Conservation (phyloP, 2,888 invertebrate genomes). For the Phaonia tiefii region DNA sequence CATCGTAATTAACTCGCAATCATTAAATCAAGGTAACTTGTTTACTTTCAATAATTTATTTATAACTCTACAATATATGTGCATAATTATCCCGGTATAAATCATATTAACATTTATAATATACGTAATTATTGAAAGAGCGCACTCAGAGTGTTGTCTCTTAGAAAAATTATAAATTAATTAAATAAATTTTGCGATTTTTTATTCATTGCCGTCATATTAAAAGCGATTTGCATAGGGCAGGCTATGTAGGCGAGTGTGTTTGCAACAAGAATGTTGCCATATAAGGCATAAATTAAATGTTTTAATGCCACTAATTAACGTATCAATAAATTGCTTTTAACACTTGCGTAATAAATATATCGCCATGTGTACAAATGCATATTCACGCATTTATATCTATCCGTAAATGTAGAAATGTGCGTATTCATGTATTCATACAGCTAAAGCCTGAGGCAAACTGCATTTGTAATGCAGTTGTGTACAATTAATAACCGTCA, state of each 20-base stretch:
- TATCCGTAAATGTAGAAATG: no score
- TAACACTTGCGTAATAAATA: no score
- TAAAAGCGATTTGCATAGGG: background rate
- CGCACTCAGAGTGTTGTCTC: background rate
- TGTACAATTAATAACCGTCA: conserved; percentile 1
- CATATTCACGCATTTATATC: background rate
- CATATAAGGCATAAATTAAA: conserved; percentile 47
- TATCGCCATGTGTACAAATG: background rate
- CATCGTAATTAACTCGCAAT: no score
- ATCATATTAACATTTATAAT: conserved; percentile 37
- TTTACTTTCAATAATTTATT: conserved; percentile 10
- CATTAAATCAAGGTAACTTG: conserved; percentile 38
- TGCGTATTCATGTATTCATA: conserved; percentile 31
- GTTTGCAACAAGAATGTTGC: background rate
- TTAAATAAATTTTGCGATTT: background rate
- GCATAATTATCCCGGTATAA: conserved; percentile 2
- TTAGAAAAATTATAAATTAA: conserved; percentile 28
- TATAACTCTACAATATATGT: background rate
- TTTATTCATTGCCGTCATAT: background rate
- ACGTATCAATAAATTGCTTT: conserved; percentile 55
- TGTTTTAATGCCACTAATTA: conserved; percentile 54
- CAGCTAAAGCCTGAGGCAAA: conserved; percentile 9
- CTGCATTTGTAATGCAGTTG: conserved; percentile 25
- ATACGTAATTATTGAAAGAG: conserved; percentile 11
- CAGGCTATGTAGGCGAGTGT: background rate